Evolutionary conservation across 2,888 invertebrate genomes (phyloP), one percentile per base, ranked within the genome.

Genomic region (Smittia aterrima): DNA sequence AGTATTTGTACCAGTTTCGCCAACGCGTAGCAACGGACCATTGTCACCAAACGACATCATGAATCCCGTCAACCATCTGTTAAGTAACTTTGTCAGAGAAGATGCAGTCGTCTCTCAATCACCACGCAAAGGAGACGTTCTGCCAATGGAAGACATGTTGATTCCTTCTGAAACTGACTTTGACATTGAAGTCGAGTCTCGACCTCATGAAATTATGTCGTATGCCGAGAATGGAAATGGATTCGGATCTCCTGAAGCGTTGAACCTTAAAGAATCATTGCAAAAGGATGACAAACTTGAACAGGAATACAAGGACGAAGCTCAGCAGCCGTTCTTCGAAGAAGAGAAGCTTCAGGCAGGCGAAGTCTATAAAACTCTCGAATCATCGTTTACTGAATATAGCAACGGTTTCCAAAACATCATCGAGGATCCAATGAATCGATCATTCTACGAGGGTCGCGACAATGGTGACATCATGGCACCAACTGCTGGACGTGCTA

Each of bases 1-100:
- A n/a, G 92, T 92, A 83, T 93, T 93, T 82, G 86, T 93, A 75
- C 92, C 93, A 4, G 83, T 86, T 3, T 87, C 88, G 4, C 87
- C 89, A 0, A 87, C 88, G 47, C 81, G 84, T 1, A 54, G 70
- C 24, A 41, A 40, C 11, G 83, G 25, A 9, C 38, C 54, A 18
- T 13, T 9, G 16, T 66, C 66, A n/a, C 66, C 66, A n/a, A 16
- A 6, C 75, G 76, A 27, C 62, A 75, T 75, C 18, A 76, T 38
- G 76, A 76, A 20, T 70, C 66, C 54, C 22, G 64, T 62, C 71
- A 40, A 54, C 9, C 16, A 22, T 1, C 73, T 75, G 22, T 16
- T 47, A 3, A 16, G 3, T 16, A 47, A 47, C 16, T 47, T 47
- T 3, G 58, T 58, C n/a, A 74, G 74, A 6, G 20, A 71, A 1